These are phyloP conservation scores for Pungitius pungitius DNA, from an alignment of 2,113 vertebrate species.

Conservation along the genomic window DNA sequence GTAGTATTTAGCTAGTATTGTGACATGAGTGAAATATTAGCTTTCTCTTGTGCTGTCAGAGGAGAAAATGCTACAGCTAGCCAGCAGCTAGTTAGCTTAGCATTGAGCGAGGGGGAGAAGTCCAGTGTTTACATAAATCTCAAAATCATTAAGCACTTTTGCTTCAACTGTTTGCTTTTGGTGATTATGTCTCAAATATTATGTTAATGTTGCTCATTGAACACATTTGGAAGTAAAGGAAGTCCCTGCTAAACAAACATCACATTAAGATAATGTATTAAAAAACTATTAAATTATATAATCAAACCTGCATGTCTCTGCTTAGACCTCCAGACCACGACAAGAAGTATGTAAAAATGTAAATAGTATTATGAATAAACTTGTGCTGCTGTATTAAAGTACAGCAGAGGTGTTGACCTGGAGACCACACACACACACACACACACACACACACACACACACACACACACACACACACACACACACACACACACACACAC, in stretches of 20 bases:
- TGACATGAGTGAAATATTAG: too few relatives aligned
- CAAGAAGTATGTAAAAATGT: too few relatives aligned
- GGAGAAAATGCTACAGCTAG: too few relatives aligned
- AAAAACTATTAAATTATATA: too few relatives aligned
- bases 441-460: background rate
- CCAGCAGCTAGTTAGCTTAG: background rate
- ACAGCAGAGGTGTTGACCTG: constrained; percentile 17
- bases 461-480: constrained; percentile 14
- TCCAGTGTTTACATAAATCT: background rate
- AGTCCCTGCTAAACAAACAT: too few relatives aligned
- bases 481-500: constrained; percentile 3
- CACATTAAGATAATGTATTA: too few relatives aligned
- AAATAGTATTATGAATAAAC: background rate
- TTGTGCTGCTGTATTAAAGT: background rate
- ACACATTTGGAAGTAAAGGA: background rate
- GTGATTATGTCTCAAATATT: too few relatives aligned
- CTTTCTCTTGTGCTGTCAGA: too few relatives aligned
- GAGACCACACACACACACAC: constrained; percentile 27
- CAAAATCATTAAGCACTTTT: background rate
- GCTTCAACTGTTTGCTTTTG: background rate
- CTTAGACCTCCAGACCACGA: too few relatives aligned
- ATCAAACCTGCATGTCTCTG: too few relatives aligned
- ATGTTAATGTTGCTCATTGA: background rate
- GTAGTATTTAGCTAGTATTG: too few relatives aligned
- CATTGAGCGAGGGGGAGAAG: background rate